Percentiles rank a stretch among this genome's conserved stretches.
These are phyloP conservation scores for Pyxicephalus adspersus DNA, from an alignment of 2,113 vertebrate species.

Conservation along the genomic window DNA sequence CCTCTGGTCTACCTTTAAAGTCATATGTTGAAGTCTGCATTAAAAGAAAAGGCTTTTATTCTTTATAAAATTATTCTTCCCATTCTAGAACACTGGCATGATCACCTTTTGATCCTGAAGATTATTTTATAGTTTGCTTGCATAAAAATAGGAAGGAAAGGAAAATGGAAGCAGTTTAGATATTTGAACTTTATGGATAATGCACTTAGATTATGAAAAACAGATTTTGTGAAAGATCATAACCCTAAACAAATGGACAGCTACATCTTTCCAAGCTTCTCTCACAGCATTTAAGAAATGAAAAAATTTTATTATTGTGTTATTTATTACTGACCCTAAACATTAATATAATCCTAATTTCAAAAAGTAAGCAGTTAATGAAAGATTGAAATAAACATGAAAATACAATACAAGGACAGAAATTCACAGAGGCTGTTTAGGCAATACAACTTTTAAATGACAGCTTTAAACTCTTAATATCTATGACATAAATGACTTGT, in stretches of 20 bases:
- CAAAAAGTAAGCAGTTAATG: not conserved
- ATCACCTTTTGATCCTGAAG: constrained; percentile 77
- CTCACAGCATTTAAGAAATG: constrained; percentile 66
- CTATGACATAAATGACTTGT: too few relatives aligned
- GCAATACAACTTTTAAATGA: too few relatives aligned
- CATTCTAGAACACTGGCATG: constrained; percentile 61
- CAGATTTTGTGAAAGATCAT: constrained; percentile 65
- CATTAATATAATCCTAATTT: constrained; percentile 25
- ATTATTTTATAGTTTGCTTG: constrained; percentile 71
- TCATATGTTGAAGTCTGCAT: constrained; percentile 68
- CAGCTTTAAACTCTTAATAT: too few relatives aligned
- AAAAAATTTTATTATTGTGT: constrained; percentile 53
- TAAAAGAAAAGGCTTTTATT: constrained; percentile 82
- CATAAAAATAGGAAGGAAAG: constrained; percentile 82
- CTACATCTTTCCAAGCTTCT: constrained; percentile 63
- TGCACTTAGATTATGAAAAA: constrained; percentile 61
- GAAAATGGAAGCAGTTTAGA: constrained; percentile 90
- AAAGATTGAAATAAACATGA: too few relatives aligned
- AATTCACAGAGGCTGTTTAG: too few relatives aligned
- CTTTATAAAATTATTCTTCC: constrained; percentile 68
- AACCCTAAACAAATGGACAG: constrained; percentile 64
- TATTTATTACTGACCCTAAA: constrained; percentile 2
- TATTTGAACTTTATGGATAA: constrained; percentile 63
- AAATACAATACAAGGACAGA: too few relatives aligned
- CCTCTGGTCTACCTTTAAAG: constrained; percentile 69